Base-by-base conservation (phyloP, 2,113 vertebrate species). In the Rhodinocichla rosea region DNA sequence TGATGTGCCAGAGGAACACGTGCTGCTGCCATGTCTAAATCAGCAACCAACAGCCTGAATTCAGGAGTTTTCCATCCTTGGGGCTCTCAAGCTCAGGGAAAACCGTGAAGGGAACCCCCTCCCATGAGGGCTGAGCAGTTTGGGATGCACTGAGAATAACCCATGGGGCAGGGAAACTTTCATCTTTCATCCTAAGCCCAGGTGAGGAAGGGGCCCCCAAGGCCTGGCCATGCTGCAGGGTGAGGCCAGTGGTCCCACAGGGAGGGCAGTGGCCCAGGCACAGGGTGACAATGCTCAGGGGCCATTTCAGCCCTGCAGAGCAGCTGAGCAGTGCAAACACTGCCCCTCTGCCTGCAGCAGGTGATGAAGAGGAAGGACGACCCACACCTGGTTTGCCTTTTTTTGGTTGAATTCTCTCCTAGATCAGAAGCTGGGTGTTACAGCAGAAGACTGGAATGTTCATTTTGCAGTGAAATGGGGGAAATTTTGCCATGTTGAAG, bases 31-130 rank as follows among this genome's bases (percentile, higher is more conserved):
- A 8, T 44, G 56, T 67, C 76, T 74, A 65, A 81, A 69, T 37
- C 71, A 84, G 32, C 63, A 80, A 16, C 32, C 17, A 76, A 12
- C 40, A 62, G 37, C 59, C 44, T 42, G 33, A 87, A n/a, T 33
- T 16, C 11, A 24, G 37, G 14, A n/a, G 6, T 1, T 68, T 77
- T 73, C 35, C 30, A 39, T 56, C 35, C 40, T 18, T 39, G 50
- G 35, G 39, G 18, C 33, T 39, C 64, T 39, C 30, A 23, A 30
- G 37, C 40, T 87, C 53, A 33, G 45, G 33, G 49, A 40, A 76
- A 63, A 4, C 24, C 11, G 2, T 1, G 5, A 76, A 45, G 64
- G 16, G 24, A 62, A 11, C 0, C 4, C 13, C 20, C 15, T 27
- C 6, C 3, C 14, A 27, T 5, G 44, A 69, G 6, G 23, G 11